Conservation (phyloP, 1,140 invertebrate species). For the Xylocopa sonorina region DNA sequence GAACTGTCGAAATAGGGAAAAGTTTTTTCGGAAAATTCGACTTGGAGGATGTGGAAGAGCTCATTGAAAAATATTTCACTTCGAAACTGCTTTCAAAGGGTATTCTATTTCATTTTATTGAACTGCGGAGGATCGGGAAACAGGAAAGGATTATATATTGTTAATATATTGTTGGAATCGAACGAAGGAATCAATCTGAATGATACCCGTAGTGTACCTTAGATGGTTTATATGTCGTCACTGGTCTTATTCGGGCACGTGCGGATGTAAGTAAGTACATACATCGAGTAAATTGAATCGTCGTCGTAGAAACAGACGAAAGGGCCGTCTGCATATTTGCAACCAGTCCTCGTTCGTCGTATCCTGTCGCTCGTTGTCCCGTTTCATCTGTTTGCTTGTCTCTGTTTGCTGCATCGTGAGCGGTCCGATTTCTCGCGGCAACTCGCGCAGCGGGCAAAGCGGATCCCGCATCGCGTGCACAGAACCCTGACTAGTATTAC, state of each 20-base stretch:
- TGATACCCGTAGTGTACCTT: not conserved
- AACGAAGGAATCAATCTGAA: too few relatives aligned
- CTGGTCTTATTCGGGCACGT: not conserved
- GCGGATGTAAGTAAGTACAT: not conserved
- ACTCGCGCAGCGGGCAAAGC: slow-evolving; percentile 18
- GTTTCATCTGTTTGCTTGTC: slow-evolving; percentile 38
- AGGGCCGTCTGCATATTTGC: slow-evolving; percentile 38
- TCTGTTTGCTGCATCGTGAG: slow-evolving; percentile 51
- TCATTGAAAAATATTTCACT: slow-evolving; percentile 1
- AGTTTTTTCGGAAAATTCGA: not conserved
- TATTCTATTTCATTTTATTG: not conserved
- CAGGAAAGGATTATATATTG: too few relatives aligned
- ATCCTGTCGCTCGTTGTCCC: slow-evolving; percentile 15
- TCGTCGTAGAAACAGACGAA: slow-evolving; percentile 28
- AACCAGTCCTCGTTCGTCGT: not conserved
- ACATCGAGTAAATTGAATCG: slow-evolving; percentile 48
- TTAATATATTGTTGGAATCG: too few relatives aligned
- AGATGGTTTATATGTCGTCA: not conserved
- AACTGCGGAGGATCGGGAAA: too few relatives aligned
- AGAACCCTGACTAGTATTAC: slow-evolving; percentile 28
- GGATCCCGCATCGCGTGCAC: slow-evolving; percentile 24
- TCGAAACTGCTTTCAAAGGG: not conserved
- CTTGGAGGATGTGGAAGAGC: not conserved
- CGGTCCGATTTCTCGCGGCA: slow-evolving; percentile 31
- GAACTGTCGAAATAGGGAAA: not conserved